Percentiles rank a stretch among this genome's conserved stretches.
Conservation (phyloP, 2,888 invertebrate species). For the Sthenelais limicola region DNA sequence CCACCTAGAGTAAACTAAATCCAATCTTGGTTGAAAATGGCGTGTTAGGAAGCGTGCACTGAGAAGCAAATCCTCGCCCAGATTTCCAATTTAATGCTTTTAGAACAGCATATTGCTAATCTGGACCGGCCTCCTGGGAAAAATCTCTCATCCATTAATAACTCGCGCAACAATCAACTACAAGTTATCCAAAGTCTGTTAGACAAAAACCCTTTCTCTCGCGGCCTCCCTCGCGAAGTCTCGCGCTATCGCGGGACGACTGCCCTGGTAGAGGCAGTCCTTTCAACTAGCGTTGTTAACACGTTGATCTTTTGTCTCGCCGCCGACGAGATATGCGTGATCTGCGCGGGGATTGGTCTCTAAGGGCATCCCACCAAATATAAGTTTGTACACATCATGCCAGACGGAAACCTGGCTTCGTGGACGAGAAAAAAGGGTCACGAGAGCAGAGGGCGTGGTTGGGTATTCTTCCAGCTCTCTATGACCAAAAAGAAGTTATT, state of each 20-base stretch:
- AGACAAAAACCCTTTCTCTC: constrained; percentile 29
- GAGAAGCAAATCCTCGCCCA: no score
- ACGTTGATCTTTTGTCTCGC: constrained; percentile 35
- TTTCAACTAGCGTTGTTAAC: constrained; percentile 18
- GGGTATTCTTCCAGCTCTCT: no score
- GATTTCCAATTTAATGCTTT: no score
- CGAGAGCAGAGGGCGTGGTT: no score
- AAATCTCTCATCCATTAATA: constrained; percentile 31
- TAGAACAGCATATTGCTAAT: no score
- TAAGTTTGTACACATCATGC: no score
- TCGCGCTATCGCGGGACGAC: neutral
- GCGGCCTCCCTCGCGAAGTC: neutral
- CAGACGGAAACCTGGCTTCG: no score
- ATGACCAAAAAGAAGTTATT: no score
- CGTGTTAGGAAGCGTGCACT: no score
- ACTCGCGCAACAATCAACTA: neutral
- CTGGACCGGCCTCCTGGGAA: constrained; percentile 2
- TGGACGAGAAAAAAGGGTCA: no score
- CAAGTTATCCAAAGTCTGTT: neutral
- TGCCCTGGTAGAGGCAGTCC: neutral
- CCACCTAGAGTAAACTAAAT: no score
- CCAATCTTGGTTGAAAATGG: no score
- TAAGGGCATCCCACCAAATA: constrained; percentile 31
- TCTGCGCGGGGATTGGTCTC: constrained; percentile 1
- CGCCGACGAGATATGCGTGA: constrained; percentile 12